Evolutionary conservation across 1,140 invertebrate species (phyloP), one percentile per base, ranked within the genome.

Genomic region (Octopus bimaculoides): DNA sequence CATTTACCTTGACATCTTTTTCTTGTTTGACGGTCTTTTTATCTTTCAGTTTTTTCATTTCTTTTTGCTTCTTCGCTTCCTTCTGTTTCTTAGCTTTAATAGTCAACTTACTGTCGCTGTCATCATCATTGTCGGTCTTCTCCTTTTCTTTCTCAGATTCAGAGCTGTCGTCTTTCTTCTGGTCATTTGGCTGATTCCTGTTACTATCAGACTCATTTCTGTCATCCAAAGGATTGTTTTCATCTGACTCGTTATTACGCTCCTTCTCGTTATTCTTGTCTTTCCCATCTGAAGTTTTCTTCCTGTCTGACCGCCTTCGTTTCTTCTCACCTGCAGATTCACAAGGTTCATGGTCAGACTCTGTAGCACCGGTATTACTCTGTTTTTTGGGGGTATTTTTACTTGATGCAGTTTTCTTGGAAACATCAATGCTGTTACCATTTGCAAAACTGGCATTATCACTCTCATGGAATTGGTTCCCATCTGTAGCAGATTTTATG

Each of bases 381-480:
- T 20, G 66, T 5, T 17, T n/a, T 66, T 12, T 66, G 0, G 20
- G n/a, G 17, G 9, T 54, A n/a, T 12, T 26, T 69, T 75, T 79
- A 74, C 78, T 79, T 84, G 74, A 78, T 77, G 87, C 17, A 83
- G 80, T 66, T 88, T 82, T 80, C 79, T 76, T 87, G 86, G 76
- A 55, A 14, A 56, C 55, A 55, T 78, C 7, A 20, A 54, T 78
- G 7, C n/a, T 74, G 1, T 52, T 76, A 8, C 66, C 80, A 4
- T 5, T 73, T 4, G n/a, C 14, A 75, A 52, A 26, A 54, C 26
- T 41, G 26, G 26, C 26, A 41, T 41, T 41, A 41, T 41, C 26
- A 41, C 26, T 41, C 26, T 41, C 26, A 41, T 41, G 26, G 26
- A 41, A 41, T 41, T 0, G 26, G 26, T 41, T 41, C 3, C 26